Conservation (phyloP, 2,113 vertebrate genomes). For the Tautogolabrus adspersus region DNA sequence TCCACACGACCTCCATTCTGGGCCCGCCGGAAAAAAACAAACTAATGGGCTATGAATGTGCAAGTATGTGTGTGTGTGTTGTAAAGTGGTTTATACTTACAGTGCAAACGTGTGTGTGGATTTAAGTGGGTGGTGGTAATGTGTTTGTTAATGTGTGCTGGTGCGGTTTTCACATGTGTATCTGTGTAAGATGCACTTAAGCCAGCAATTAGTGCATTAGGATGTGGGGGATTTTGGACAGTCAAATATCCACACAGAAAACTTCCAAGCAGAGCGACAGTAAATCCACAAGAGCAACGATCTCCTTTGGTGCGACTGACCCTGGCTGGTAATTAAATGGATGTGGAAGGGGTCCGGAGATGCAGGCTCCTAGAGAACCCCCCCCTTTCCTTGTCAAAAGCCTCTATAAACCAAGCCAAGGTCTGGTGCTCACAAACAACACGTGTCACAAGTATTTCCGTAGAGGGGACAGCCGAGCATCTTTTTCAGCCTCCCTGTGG, state of each 20-base stretch:
- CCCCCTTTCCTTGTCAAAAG: conserved; percentile 34
- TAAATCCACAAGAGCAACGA: conserved; percentile 68
- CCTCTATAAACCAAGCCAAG: conserved; percentile 43
- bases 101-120: conserved; percentile 54
- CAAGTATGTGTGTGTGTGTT: conserved; percentile 22
- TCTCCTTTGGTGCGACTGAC: conserved; percentile 30
- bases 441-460: conserved; percentile 67
- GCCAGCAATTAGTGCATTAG: conserved; percentile 21
- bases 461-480: conserved; percentile 45
- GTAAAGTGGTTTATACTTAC: conserved; percentile 62
- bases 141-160: conserved; percentile 43
- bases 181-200: conserved; percentile 29
- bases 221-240: conserved; percentile 28
- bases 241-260: conserved; percentile 65
- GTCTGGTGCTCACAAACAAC: conserved; percentile 52
- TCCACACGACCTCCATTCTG: conserved; percentile 74
- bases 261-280: conserved; percentile 39
- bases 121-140: conserved; percentile 62
- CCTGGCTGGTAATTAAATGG: conserved; percentile 40
- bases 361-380: conserved; percentile 7
- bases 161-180: conserved; percentile 35
- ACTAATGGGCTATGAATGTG: conserved; percentile 51
- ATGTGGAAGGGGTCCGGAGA: conserved; percentile 2
- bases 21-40: conserved; percentile 23
- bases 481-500: conserved; percentile 40